These are phyloP conservation scores for Sanderia malayensis DNA, from an alignment of 30 jellyfish, hydroid and myxozoan species.

Conservation along the genomic window DNA sequence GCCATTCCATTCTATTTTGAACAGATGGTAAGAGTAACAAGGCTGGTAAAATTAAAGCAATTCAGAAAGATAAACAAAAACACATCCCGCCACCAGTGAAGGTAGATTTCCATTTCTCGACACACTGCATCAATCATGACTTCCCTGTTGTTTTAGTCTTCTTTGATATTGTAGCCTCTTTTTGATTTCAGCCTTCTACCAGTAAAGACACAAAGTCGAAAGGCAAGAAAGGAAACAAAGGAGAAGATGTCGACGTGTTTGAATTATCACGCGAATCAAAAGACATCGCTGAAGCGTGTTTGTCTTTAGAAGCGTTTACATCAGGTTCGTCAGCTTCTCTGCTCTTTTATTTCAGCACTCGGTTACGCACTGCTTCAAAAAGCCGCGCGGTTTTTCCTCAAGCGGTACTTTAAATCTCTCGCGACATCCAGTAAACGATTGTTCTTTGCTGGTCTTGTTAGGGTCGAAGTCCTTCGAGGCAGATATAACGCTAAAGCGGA, in stretches of 20 bases:
- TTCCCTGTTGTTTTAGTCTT: too few relatives aligned
- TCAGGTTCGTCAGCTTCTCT: constrained; percentile 6
- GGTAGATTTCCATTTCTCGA: too few relatives aligned
- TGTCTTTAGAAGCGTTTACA: constrained; percentile 31
- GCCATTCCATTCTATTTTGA: too few relatives aligned
- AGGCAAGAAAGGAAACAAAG: constrained; percentile 27
- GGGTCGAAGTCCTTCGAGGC: constrained; percentile 37
- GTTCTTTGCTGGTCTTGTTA: not conserved
- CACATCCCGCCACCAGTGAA: constrained; percentile 36
- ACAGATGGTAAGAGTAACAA: constrained; percentile 31
- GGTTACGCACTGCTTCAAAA: too few relatives aligned
- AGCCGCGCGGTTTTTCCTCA: too few relatives aligned
- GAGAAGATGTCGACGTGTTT: constrained; percentile 30
- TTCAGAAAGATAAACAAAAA: constrained; percentile 46
- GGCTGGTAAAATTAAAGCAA: constrained; percentile 19
- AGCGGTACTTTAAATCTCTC: too few relatives aligned
- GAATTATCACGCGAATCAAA: constrained; percentile 58
- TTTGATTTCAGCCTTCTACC: too few relatives aligned
- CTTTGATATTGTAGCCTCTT: too few relatives aligned
- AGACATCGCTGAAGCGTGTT: constrained; percentile 17
- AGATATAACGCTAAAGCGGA: not conserved
- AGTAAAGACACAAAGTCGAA: constrained; percentile 13
- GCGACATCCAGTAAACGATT: too few relatives aligned
- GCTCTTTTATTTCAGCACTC: too few relatives aligned
- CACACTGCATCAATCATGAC: too few relatives aligned